Evolutionary conservation across 1,140 invertebrate species (phyloP), one percentile per base, ranked within the genome.

Genomic region (Drosophila bocki): DNA sequence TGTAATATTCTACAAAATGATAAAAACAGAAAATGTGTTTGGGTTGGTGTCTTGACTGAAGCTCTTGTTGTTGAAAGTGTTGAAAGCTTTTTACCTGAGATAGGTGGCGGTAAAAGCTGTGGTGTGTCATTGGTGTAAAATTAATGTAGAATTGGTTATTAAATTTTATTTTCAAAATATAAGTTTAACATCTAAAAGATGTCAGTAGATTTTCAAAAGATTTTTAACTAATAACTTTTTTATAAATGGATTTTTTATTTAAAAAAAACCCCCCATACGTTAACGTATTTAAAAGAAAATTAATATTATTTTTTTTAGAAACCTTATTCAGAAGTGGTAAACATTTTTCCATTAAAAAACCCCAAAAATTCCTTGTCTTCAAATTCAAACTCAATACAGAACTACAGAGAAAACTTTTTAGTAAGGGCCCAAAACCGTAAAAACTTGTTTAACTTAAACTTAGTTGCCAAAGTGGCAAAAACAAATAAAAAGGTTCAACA

Each of bases 361-460:
- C 7, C 2, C 2, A 4, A 37, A 63, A 64, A 60, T 9, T 15
- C 32, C 9, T 37, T 12, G 29, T 12, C 15, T 37, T 29, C 9
- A 33, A 50, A n/a, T 29, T 22, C 15, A 50, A 67, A 50, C 35
- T 29, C 15, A 9, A 12, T 33, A 4, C 45, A 48, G 15, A 64
- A 32, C 26, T 26, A 26, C 41, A 35, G n/a, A 7, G 2, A 42
- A 19, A 44, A 44, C 29, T 61, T 61, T 41, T 13, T 33, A 60
- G 37, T 33, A 12, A 33, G n/a, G 15, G 57, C 22, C 22, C 42
- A 11, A 65, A 65, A 62, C 57, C 62, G 8, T 56, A 42, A 51
- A 51, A 68, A 51, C 65, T 50, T 68, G 29, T 37, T 47, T 26
- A 61, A 33, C 56, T 61, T 32, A 61, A 64, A 61, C 39, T 61